Evolutionary conservation across 2,888 invertebrate species (phyloP), one percentile per base, ranked within the genome.

Genomic region (Mechanitis mazaeus): DNA sequence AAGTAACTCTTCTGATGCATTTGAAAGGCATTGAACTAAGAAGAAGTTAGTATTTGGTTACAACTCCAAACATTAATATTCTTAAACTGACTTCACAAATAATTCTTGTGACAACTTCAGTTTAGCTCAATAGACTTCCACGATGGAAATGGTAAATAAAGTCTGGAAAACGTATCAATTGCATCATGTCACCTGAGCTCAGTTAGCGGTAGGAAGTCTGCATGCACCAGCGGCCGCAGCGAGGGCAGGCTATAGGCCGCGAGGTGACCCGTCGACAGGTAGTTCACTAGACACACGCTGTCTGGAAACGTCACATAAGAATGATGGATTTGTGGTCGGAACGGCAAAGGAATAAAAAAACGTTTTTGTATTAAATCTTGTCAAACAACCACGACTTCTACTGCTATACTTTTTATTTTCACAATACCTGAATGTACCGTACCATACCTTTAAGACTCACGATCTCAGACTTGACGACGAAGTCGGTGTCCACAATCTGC

Each of bases 201-300:
- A 70, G 96, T 94, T 71, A 97, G 93, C 67, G 98, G 98, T 78
- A 98, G 93, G 91, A 98, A 98, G 89, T 98, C 97, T 68, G 96
- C 94, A 87, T 98, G 96, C 78, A 98, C 93, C 69, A 99, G 93
- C 74, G 95, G 95, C 86, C 97, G 94, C 76, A 99, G 93, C 83
- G 98, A 98, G 66, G 99, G 99, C 85, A 99, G 92, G 91, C 97
- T 98, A 92, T 97, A 97, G 68, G 97, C 96, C 79, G 95, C 93
- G 79, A 99, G 91, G 90, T 97, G 97, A 61, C 98, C 98, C 87
- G 95, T 98, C 68, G 98, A 97, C 77, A 97, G 92, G 92, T 98
- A 98, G 88, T 96, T 96, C 73, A 96, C 95, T 79, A 98, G 92
- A 87, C 98, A 98, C 75, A 97, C 96, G 84, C 97, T 97, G 89